These are phyloP conservation scores for Opisthograptis luteolata DNA, from an alignment of 2,888 invertebrate species.

Conservation along the genomic window DNA sequence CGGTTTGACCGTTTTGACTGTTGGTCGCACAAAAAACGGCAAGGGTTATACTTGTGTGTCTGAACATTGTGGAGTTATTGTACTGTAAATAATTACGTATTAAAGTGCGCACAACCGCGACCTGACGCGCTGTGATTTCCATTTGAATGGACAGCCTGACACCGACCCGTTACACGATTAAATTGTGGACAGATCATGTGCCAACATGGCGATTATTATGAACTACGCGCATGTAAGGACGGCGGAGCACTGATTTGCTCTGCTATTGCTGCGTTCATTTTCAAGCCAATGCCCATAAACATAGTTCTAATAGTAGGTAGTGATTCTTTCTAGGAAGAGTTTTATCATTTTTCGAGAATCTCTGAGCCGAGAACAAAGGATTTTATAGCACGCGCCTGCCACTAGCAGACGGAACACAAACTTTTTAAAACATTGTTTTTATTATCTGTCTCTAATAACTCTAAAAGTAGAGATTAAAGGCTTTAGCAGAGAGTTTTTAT, in stretches of 20 bases:
- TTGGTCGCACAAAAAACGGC: conserved; percentile 37
- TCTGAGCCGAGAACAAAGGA: conserved; percentile 26
- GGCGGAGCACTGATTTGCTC: not conserved
- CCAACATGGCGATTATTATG: conserved; percentile 26
- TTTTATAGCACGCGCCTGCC: conserved; percentile 25
- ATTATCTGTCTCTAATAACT: conserved; percentile 28
- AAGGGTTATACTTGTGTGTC: conserved; percentile 44
- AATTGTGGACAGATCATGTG: conserved; percentile 28
- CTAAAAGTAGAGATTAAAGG: conserved; percentile 32
- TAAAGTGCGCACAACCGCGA: conserved; percentile 58
- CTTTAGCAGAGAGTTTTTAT: conserved; percentile 28
- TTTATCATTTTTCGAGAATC: conserved; percentile 13
- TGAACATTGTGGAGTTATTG: conserved; percentile 53
- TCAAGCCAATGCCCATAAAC: not conserved
- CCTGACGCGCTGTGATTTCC: conserved; percentile 56
- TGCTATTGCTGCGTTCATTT: not conserved
- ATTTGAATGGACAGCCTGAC: conserved; percentile 62
- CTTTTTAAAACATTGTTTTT: conserved; percentile 33
- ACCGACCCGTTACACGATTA: conserved; percentile 63
- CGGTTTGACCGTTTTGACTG: conserved; percentile 30
- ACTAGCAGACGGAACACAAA: conserved; percentile 18
- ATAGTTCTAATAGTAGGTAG: not conserved
- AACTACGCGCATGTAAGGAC: conserved; percentile 8
- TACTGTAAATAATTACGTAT: conserved; percentile 60
- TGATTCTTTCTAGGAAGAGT: conserved; percentile 11